Evolutionary conservation across 2,113 vertebrate genomes (phyloP), one percentile per base, ranked within the genome.

Genomic region (Bothrops jararaca): DNA sequence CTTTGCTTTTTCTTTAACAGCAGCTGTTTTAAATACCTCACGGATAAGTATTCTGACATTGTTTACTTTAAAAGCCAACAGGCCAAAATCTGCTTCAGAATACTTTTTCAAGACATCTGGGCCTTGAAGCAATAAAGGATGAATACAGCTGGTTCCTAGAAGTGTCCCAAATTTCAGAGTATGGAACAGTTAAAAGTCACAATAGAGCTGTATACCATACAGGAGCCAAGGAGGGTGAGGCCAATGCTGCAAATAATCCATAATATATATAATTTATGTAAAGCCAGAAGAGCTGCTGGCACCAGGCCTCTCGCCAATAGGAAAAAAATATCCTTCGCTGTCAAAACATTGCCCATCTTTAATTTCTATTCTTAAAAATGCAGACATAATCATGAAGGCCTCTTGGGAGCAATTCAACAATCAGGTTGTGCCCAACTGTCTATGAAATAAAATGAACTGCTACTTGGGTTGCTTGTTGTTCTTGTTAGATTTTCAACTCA

Each of bases 231-330:
- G 23, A 85, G 88, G 42, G n/a, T 86, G 74, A 60, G 85, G 22
- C 53, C 88, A 86, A 26, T 60, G 74, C 92, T 90, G 74, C 60
- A 92, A 90, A 92, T 92, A 90, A 90, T 92, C 74, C 48, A 90
- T 89, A 92, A 85, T 89, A 58, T 90, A 92, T 92, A 53, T 92
- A 85, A 90, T 90, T 92, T 93, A 90, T 23, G n/a, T 86, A 48
- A 90, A 93, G 88, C 88, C 53, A 90, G 54, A 85, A 92, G 39
- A 2, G 69, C 86, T 90, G 29, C 29, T 92, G 92, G 74, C 85
- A 60, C 7, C 54, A 86, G 56, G 89, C 56, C n/a, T 86, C 56
- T 26, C 42, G 80, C 89, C 92, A 93, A 18, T 86, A 80, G 89
- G 92, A 90, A 93, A 90, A 80, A 80, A 90, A 54, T 86, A 18